phyloP scores from a whole-genome alignment of 2,888 invertebrate genomes.

The Bimastos eiseni region DNA sequence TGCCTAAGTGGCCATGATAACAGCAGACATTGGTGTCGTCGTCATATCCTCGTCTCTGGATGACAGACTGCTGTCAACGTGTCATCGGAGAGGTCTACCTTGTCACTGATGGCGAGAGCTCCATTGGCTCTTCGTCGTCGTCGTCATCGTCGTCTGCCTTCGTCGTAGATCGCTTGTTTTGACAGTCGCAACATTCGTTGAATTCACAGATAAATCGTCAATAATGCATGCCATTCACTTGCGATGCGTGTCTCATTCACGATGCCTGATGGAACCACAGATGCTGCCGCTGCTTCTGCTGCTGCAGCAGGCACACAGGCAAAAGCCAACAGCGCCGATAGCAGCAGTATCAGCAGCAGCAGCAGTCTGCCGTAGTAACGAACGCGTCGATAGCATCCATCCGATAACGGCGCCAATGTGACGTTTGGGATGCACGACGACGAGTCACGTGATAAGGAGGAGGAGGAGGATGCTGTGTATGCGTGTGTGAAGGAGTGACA shows the following conservation, averaged over 20 bases:
- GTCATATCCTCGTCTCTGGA: neutral
- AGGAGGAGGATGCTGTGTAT: neutral
- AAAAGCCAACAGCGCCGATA: neutral
- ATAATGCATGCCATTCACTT: slow-evolving; percentile 20
- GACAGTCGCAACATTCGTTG: slow-evolving; percentile 9
- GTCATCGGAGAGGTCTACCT: neutral
- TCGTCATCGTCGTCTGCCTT: neutral
- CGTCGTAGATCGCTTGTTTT: neutral
- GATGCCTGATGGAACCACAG: slow-evolving; percentile 13
- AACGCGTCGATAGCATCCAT: slow-evolving; percentile 13
- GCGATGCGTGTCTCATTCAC: slow-evolving; percentile 1
- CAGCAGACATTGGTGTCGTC: neutral
- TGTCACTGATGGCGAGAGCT: neutral
- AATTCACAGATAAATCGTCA: slow-evolving; percentile 24
- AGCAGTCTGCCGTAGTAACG: slow-evolving; percentile 6
- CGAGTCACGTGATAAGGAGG: too few species aligned
- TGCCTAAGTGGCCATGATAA: neutral
- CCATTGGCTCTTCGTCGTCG: too few species aligned
- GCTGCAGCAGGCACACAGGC: neutral
- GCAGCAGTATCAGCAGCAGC: neutral
- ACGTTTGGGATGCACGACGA: neutral
- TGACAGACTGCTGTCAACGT: neutral
- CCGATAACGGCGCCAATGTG: slow-evolving; percentile 7
- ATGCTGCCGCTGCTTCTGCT: neutral
- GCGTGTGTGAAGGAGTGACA: neutral